These are phyloP conservation scores for Rhinoderma darwinii DNA, from an alignment of 2,113 vertebrate species.

Conservation along the genomic window DNA sequence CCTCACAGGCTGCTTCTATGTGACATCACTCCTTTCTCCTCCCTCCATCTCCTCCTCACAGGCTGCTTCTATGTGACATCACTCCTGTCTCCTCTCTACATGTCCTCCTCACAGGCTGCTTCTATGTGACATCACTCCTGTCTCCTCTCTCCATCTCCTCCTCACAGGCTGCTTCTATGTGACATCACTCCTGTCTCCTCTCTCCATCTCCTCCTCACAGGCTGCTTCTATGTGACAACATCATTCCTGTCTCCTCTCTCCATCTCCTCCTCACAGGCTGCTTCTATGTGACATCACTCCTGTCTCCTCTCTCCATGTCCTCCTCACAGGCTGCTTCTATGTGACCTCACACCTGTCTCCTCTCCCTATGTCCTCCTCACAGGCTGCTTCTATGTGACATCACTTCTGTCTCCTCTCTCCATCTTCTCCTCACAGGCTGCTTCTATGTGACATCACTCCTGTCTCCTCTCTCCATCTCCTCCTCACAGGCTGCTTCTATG, in stretches of 20 bases:
- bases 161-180: no score
- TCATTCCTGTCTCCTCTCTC: not conserved
- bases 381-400: not conserved
- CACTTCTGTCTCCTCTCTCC: not conserved
- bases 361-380: not conserved
- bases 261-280: no score
- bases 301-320: not conserved
- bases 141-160: not conserved
- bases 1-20: no score
- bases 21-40: not conserved
- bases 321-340: no score
- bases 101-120: not conserved
- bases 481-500: no score
- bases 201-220: not conserved
- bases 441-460: not conserved
- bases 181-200: no score
- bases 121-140: no score
- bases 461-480: no score
- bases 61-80: no score
- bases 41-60: no score
- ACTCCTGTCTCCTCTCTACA: no score
- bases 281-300: not conserved
- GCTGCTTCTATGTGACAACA: not conserved
- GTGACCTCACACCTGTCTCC: no score
- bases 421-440: not conserved